Percentiles rank a stretch among this genome's conserved stretches.
phyloP scores from a whole-genome alignment of 2,113 vertebrate species.

The Trachemys scripta region DNA sequence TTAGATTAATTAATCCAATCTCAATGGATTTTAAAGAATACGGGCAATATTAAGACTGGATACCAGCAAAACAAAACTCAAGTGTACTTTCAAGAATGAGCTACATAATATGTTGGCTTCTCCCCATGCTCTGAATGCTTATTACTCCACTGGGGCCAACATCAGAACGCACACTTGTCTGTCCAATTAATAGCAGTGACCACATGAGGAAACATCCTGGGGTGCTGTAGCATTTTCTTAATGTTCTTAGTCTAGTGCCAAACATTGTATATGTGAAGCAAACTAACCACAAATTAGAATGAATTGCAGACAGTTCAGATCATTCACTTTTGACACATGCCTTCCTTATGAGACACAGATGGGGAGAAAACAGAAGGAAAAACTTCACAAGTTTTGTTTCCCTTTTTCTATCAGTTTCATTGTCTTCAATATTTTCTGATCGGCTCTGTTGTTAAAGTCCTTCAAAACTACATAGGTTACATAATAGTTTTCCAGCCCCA shows the following conservation, averaged over 20 bases:
- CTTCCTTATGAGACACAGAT: background rate
- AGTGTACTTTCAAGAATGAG: background rate
- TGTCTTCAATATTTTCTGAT: background rate
- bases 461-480: rapidly evolving
- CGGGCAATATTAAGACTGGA: background rate
- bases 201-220: background rate
- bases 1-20: too few species aligned
- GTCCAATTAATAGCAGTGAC: too few species aligned
- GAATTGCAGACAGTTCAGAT: background rate
- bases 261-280: background rate
- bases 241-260: background rate
- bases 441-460: background rate
- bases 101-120: rapidly evolving
- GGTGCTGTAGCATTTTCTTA: background rate
- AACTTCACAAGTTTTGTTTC: background rate
- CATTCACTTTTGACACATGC: background rate
- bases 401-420: rapidly evolving
- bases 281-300: too few species aligned
- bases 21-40: too few species aligned
- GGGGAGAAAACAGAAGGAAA: background rate
- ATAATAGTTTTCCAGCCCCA: background rate
- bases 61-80: background rate
- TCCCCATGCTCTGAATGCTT: rapidly evolving
- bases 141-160: background rate
- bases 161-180: rapidly evolving